phyloP scores from a whole-genome alignment of 2,888 invertebrate species.

The Chloromyia formosa region DNA sequence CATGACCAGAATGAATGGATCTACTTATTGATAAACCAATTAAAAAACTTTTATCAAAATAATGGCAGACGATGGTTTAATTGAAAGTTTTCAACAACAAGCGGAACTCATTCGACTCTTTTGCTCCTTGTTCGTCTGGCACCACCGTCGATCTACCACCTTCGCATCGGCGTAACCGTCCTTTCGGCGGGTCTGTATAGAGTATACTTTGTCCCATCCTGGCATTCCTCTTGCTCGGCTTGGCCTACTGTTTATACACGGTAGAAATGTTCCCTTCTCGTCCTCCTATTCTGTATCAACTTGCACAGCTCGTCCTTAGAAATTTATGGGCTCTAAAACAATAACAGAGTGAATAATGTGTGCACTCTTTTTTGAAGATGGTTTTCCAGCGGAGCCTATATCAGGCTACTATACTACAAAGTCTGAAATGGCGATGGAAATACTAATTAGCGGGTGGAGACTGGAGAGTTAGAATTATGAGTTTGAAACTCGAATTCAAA shows the following conservation, averaged over 20 bases:
- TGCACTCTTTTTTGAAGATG: background rate
- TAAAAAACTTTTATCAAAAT: constrained; percentile 45
- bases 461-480: no score
- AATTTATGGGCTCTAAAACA: constrained; percentile 38
- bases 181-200: background rate
- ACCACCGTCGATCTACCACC: background rate
- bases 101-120: constrained; percentile 19
- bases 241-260: no score
- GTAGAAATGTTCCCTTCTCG: no score
- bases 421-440: no score
- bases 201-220: no score
- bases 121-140: background rate
- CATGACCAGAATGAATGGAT: constrained; percentile 43
- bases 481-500: no score
- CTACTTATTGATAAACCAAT: constrained; percentile 44
- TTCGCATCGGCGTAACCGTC: background rate
- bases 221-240: no score
- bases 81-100: constrained; percentile 39
- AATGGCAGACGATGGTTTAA: constrained; percentile 43
- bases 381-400: no score
- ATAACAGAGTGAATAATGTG: constrained; percentile 38
- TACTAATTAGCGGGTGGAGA: no score
- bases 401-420: no score
- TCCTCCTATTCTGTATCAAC: no score
- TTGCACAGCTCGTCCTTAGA: background rate